phyloP scores from a whole-genome alignment of 2,113 vertebrate species.

The Indri indri region DNA sequence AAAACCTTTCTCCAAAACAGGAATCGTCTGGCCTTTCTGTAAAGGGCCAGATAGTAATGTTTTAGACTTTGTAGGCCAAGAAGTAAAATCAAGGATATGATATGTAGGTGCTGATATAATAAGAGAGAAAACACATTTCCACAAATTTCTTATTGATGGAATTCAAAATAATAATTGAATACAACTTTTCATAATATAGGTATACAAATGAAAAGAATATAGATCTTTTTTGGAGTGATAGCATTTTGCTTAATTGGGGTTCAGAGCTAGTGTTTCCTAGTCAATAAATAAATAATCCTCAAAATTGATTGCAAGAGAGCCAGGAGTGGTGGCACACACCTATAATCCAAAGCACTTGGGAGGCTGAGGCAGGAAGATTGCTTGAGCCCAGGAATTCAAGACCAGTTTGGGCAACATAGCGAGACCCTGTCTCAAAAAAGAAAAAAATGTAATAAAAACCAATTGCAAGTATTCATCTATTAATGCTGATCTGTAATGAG shows the following conservation, averaged over 20 bases:
- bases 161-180: not conserved
- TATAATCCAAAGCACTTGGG: no score
- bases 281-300: not conserved
- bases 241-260: not conserved
- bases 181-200: not conserved
- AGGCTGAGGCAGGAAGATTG: no score
- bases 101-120: not conserved
- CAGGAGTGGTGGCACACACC: no score
- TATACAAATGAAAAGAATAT: not conserved
- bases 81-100: not conserved
- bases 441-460: no score
- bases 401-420: no score
- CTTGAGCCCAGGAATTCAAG: no score
- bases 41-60: not conserved
- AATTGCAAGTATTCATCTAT: not conserved
- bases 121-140: not conserved
- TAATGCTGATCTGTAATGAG: not conserved
- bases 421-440: no score
- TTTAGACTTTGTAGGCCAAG: not conserved
- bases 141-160: constrained; percentile 16
- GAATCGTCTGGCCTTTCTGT: not conserved
- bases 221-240: not conserved
- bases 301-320: not conserved
- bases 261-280: not conserved
- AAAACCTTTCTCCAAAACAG: not conserved